Percentiles rank a stretch among this genome's conserved stretches.
phyloP scores from a whole-genome alignment of 2,797 vertebrate genomes.

The Eidolon dupreanum region DNA sequence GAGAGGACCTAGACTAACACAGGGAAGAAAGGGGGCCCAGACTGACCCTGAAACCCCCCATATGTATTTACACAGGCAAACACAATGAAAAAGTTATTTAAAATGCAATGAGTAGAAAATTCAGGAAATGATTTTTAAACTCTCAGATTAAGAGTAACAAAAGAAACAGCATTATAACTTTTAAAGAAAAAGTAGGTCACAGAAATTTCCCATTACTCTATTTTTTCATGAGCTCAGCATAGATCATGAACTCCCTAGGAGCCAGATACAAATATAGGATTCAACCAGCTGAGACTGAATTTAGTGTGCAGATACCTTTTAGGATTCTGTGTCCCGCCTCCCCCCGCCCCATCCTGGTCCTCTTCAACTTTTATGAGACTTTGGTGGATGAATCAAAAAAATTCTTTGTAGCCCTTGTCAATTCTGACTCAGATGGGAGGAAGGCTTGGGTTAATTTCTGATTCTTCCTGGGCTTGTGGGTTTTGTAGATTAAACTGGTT shows the following conservation, averaged over 20 bases:
- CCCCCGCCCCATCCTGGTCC: no score
- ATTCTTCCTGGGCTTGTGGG: neutral
- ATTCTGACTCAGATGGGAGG: neutral
- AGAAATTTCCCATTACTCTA: neutral
- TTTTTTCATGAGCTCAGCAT: neutral
- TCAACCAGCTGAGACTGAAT: neutral
- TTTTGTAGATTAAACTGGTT: neutral
- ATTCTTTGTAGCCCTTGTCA: neutral
- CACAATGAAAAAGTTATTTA: neutral
- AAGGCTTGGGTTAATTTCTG: neutral
- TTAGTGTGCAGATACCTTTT: neutral
- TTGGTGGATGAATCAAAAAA: neutral
- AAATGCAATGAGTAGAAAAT: neutral
- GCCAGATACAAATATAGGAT: neutral
- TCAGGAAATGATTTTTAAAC: neutral
- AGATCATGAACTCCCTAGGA: neutral
- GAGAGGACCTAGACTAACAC: neutral
- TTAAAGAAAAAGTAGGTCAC: neutral
- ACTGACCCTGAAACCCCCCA: neutral
- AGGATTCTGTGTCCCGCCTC: neutral
- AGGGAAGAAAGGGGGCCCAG: neutral
- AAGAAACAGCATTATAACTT: neutral
- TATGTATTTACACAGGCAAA: neutral
- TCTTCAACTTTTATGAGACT: neutral
- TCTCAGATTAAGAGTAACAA: constrained; percentile 10